Conservation (phyloP, 1,140 invertebrate genomes). For the honey bee (Apis mellifera) region DNA sequence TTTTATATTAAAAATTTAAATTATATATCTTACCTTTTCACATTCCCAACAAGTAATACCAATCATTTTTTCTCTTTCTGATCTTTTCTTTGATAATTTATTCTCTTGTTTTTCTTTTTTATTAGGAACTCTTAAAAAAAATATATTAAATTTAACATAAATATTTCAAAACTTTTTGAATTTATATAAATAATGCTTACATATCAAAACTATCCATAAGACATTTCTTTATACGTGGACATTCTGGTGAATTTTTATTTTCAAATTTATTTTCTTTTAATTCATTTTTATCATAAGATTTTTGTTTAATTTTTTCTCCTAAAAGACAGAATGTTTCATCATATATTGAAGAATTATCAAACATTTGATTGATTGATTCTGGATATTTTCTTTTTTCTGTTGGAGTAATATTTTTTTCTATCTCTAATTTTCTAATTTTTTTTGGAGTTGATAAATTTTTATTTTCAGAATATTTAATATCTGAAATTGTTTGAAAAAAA, state of each 20-base stretch:
- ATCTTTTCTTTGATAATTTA: constrained; percentile 73
- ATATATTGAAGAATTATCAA: constrained; percentile 1
- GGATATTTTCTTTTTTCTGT: background rate
- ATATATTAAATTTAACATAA: background rate
- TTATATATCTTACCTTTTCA: constrained; percentile 69
- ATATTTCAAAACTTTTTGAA: background rate
- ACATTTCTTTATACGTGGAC: constrained; percentile 53
- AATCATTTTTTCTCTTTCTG: constrained; percentile 72
- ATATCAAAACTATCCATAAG: constrained; percentile 60
- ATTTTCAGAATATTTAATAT: too few species aligned
- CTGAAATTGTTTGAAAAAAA: too few species aligned
- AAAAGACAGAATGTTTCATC: constrained; percentile 65
- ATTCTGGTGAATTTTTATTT: constrained; percentile 39
- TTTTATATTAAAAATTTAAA: constrained; percentile 13
- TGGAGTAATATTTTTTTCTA: background rate
- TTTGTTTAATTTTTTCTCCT: constrained; percentile 46
- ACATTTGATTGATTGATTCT: background rate
- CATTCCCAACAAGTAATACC: constrained; percentile 78
- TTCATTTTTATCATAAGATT: background rate
- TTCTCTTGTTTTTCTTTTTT: constrained; percentile 63
- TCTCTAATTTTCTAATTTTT: background rate
- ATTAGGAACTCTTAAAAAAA: constrained; percentile 54
- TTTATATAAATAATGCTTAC: constrained; percentile 55
- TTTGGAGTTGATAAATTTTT: too few species aligned
- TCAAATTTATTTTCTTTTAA: constrained; percentile 31